Conservation (phyloP, 2,113 vertebrate genomes). For the Oryzias woworae region DNA sequence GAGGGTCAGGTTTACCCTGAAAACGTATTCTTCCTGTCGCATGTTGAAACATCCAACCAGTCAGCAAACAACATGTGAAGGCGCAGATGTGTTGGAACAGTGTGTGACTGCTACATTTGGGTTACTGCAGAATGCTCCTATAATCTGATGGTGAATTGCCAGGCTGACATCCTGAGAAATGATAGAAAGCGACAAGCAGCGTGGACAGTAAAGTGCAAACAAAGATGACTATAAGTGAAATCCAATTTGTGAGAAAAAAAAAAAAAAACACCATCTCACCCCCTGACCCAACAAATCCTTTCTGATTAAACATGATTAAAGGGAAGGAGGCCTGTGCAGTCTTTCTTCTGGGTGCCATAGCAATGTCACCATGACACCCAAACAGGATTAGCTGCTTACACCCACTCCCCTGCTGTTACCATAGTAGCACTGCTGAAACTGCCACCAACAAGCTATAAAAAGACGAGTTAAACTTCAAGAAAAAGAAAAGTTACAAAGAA, state of each 20-base stretch:
- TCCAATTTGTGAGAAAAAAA: slow-evolving; percentile 4
- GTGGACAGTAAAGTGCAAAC: not conserved
- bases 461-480: slow-evolving; percentile 55
- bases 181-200: too few species aligned
- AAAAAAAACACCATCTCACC: slow-evolving; percentile 6
- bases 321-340: slow-evolving; percentile 34
- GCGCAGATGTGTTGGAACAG: too few species aligned
- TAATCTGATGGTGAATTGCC: too few species aligned
- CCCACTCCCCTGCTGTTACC: slow-evolving; percentile 71
- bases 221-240: not conserved
- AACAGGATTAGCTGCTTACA: slow-evolving; percentile 66
- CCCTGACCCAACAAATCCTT: slow-evolving; percentile 34
- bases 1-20: too few species aligned
- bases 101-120: too few species aligned
- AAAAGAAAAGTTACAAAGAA: slow-evolving; percentile 38
- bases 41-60: too few species aligned
- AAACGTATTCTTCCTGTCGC: too few species aligned
- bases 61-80: too few species aligned
- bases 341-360: slow-evolving; percentile 54
- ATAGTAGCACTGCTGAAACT: slow-evolving; percentile 68
- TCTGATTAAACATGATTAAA: slow-evolving; percentile 41
- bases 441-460: slow-evolving; percentile 58
- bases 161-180: too few species aligned
- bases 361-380: slow-evolving; percentile 68
- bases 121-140: too few species aligned